Base-by-base conservation (phyloP, 2,113 vertebrate genomes). In the Cryptotis parvus region DNA sequence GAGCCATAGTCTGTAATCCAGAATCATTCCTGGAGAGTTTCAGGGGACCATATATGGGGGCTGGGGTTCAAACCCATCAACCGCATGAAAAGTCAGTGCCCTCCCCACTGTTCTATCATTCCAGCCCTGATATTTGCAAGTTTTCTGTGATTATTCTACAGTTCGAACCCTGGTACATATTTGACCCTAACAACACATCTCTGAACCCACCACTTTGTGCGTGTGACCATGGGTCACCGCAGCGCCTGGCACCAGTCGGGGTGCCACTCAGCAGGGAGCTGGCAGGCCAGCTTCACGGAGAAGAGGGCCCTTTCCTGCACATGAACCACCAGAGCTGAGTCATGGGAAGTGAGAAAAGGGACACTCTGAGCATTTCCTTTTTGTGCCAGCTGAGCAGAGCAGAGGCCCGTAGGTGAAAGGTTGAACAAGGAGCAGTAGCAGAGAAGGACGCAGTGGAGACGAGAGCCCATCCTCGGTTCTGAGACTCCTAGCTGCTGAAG, bases 221-320 rank as follows among this genome's bases (percentile, higher is more conserved):
- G 29, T 14, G 45, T 14, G 37, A 45, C 35, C 15, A 0, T 4
- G 1, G 55, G 70, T 39, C 24, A 22, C 55, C 41, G 0, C 0
- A 27, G 58, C 16, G 26, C 27, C 31, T 39, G n/a, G 68, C 49
- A 76, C 41, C 27, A 65, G 9, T 69, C 43, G 58, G 35, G 14
- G 58, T 79, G 18, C 15, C 31, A 31, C 49, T 69, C 2, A 2
- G 3, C 37, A 3, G 22, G 24, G 14, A 58, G 66, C 4, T 8
- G 2, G 0, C 4, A 2, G 33, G 41, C 37, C 63, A 68, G 45
- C 10, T 6, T 5, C 35, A 1, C 11, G 3, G n/a, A 63, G 49
- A 69, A 65, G 45, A 49, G 45, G 65, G 10, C 68, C 33, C 49
- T 69, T 91, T 41, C 29, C 4, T 1, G 77, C 14, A 49, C 12